phyloP scores from a whole-genome alignment of 2,797 vertebrate species.

The Lithobates sylvaticus region DNA sequence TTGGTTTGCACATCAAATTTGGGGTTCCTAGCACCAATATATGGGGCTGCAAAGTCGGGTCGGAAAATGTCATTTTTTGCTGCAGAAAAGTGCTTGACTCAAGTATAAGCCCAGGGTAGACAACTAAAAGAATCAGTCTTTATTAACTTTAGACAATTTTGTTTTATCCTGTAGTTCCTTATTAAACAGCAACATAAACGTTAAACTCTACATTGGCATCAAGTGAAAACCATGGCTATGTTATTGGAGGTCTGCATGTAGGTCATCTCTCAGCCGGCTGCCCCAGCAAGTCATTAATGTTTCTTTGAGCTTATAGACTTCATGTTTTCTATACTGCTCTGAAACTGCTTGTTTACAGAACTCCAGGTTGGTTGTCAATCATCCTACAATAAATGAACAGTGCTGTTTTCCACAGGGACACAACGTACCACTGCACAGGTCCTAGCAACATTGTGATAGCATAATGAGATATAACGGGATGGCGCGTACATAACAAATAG shows the following conservation, averaged over 20 bases:
- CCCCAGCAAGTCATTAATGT: not conserved
- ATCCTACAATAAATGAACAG: not conserved
- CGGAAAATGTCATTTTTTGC: no score
- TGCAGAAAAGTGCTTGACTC: no score
- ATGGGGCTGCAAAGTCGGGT: no score
- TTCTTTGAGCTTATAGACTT: constrained; percentile 19
- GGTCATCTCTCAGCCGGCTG: constrained; percentile 53
- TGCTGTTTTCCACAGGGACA: not conserved
- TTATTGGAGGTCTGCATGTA: constrained; percentile 26
- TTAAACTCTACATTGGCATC: not conserved
- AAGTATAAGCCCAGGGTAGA: no score
- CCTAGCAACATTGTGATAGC: not conserved
- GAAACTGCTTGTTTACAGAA: constrained; percentile 1
- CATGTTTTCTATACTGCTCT: not conserved
- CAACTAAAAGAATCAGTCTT: no score
- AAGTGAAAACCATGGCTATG: not conserved
- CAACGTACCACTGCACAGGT: not conserved
- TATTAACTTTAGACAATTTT: no score
- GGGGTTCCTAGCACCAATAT: no score
- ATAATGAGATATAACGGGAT: no score
- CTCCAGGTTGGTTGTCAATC: constrained; percentile 33
- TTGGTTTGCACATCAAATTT: no score
- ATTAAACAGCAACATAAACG: no score
- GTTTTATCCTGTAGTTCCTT: no score
- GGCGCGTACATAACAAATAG: no score